These are phyloP conservation scores for Morpho achilles DNA, from an alignment of 2,888 invertebrate genomes.

Conservation along the genomic window DNA sequence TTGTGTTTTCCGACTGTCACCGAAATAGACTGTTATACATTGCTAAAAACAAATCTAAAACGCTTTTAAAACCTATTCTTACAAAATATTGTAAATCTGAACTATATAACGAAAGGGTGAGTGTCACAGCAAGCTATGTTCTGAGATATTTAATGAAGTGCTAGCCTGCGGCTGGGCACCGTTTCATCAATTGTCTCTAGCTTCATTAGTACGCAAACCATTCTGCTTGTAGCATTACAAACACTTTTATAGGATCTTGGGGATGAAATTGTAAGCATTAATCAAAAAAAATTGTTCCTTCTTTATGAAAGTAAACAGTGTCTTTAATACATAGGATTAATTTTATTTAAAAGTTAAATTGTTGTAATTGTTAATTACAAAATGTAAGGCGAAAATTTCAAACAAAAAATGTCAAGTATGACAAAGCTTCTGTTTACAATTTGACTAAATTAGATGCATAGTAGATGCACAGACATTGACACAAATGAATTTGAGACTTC, in stretches of 20 bases:
- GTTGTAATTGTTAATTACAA: too few relatives aligned
- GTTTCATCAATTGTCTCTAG: constrained; percentile 27
- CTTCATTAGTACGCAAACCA: constrained; percentile 28
- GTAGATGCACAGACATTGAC: too few relatives aligned
- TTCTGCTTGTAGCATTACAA: constrained; percentile 14
- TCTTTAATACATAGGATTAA: background rate
- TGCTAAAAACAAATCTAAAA: too few relatives aligned
- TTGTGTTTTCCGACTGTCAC: too few relatives aligned
- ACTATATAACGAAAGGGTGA: constrained; percentile 12
- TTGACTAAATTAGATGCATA: too few relatives aligned
- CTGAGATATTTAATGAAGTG: constrained; percentile 52
- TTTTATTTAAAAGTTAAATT: too few relatives aligned
- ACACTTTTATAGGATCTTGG: constrained; percentile 12
- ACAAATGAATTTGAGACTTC: too few relatives aligned
- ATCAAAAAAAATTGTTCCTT: constrained; percentile 10
- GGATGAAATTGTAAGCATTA: constrained; percentile 12
- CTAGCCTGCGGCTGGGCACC: constrained; percentile 39
- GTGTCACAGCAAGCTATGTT: constrained; percentile 39
- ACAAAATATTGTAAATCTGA: constrained; percentile 1
- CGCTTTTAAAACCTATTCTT: too few relatives aligned
- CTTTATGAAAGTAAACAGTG: constrained; percentile 7
- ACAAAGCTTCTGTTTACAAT: too few relatives aligned
- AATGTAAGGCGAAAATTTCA: too few relatives aligned
- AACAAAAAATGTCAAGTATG: too few relatives aligned
- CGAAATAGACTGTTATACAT: too few relatives aligned